Evolutionary conservation across 2,888 invertebrate species (phyloP), one percentile per base, ranked within the genome.

Genomic region (Phlogophora meticulosa): DNA sequence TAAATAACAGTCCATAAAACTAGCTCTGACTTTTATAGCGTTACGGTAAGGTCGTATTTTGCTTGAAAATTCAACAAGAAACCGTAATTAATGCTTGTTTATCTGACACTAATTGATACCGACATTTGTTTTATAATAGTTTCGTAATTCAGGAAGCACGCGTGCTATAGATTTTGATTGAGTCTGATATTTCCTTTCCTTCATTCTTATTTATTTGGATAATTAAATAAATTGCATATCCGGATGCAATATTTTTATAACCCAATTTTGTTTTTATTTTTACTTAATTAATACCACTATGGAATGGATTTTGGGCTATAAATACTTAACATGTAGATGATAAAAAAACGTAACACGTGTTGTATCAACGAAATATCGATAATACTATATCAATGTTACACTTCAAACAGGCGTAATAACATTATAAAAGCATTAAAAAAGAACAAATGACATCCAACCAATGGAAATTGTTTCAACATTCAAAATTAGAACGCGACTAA

Each of bases 401-500:
- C 11, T 58, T 32, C 17, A 48, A 56, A 76, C 13, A 7, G 40
- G 5, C 36, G 17, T 17, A 20, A 49, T 22, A 42, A 45, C 38
- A 53, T 45, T 28, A 55, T 49, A 38, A 60, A 60, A 17, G 4
- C 32, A 17, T 24, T 43, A 51, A 62, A 38, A 49, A 49, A 53
- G 52, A 64, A 71, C 58, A 81, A 78, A 60, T 60, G 62, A 56
- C 57, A 52, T 42, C 34, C 15, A 60, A 70, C 57, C 49, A 40
- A 68, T 81, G 55, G 74, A 81, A 76, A 72, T 80, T 57, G 64
- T 68, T 71, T 71, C 74, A 70, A 77, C 67, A 64, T 80, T 77
- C 63, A 66, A 77, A 74, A 68, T 74, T 77, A 65, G 78, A 81
- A 73, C 80, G 49, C 22, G 52, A 63, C 82, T 82, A 80, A 81